A percentile compares a stretch with the other conserved stretches of the same genome.
phyloP scores from a whole-genome alignment of 2,888 invertebrate species.

The Himalopsyche japonica region DNA sequence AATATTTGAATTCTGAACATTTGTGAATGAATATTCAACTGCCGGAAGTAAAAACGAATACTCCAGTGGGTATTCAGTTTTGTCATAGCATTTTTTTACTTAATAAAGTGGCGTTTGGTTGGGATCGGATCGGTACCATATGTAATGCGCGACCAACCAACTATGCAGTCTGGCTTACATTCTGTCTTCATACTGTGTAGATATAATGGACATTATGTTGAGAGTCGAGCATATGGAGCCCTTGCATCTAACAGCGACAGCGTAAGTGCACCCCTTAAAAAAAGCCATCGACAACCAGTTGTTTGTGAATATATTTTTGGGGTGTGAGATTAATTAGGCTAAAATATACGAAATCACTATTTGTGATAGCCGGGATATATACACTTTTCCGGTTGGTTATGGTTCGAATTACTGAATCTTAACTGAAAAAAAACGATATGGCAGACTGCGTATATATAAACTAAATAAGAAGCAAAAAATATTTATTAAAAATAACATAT shows the following conservation, averaged over 20 bases:
- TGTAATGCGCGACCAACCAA: conserved; percentile 2
- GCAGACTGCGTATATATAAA: too few relatives aligned
- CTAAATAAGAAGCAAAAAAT: too few relatives aligned
- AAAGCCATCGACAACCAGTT: neutral
- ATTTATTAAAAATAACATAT: too few relatives aligned
- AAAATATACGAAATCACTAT: too few relatives aligned
- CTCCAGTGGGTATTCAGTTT: neutral
- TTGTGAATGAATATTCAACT: too few relatives aligned
- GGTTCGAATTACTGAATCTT: too few relatives aligned
- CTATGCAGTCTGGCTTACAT: neutral
- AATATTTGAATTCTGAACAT: too few relatives aligned
- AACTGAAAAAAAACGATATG: too few relatives aligned
- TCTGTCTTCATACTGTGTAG: neutral
- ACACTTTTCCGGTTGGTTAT: too few relatives aligned
- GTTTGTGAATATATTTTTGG: neutral
- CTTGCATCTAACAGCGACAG: conserved; percentile 29
- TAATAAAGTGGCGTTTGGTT: neutral
- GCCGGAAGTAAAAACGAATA: neutral
- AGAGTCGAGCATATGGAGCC: conserved; percentile 30
- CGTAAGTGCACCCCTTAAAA: conserved; percentile 30
- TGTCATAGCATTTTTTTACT: neutral
- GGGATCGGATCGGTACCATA: neutral
- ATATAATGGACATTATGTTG: neutral
- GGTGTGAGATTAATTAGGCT: too few relatives aligned
- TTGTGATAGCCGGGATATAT: too few relatives aligned